phyloP scores from a whole-genome alignment of 1,140 invertebrate genomes.

The Drosophila sp. region DNA sequence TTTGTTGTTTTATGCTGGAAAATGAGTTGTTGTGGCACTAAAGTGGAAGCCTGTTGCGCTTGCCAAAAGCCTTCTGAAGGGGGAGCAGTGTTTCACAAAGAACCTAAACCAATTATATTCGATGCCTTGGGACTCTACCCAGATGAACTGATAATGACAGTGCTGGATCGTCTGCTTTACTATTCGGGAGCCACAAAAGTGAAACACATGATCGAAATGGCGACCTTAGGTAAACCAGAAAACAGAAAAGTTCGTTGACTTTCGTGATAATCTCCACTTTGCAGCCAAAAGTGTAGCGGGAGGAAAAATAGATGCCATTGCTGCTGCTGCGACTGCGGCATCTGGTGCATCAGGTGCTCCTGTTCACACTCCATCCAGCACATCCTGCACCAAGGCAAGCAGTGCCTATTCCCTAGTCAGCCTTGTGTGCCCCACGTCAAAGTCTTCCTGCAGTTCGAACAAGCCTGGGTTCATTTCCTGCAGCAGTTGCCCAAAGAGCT shows the following conservation, averaged over 20 bases:
- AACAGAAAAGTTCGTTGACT: not conserved
- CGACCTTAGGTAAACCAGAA: not conserved
- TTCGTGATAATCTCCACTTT: not conserved
- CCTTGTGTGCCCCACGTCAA: not conserved
- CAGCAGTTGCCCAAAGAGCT: constrained; percentile 2
- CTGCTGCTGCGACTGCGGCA: not conserved
- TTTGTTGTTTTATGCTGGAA: not conserved
- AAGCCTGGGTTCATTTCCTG: not conserved
- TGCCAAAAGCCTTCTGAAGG: not conserved
- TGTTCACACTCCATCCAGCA: not conserved
- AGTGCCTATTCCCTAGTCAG: constrained; percentile 1
- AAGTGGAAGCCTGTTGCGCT: not conserved
- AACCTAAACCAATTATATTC: not conserved
- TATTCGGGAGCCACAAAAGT: constrained; percentile 43
- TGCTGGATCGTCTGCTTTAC: constrained; percentile 49
- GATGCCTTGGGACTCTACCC: constrained; percentile 42
- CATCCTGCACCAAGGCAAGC: not conserved
- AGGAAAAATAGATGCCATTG: not conserved
- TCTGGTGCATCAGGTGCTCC: not conserved
- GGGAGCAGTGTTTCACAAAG: not conserved
- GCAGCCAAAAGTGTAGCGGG: not conserved
- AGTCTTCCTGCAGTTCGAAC: not conserved
- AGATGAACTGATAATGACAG: constrained; percentile 56
- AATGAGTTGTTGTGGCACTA: constrained; percentile 27
- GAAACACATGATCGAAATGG: not conserved